Evolutionary conservation across 2,113 vertebrate genomes (phyloP).

Genomic region (Noctilio leporinus): DNA sequence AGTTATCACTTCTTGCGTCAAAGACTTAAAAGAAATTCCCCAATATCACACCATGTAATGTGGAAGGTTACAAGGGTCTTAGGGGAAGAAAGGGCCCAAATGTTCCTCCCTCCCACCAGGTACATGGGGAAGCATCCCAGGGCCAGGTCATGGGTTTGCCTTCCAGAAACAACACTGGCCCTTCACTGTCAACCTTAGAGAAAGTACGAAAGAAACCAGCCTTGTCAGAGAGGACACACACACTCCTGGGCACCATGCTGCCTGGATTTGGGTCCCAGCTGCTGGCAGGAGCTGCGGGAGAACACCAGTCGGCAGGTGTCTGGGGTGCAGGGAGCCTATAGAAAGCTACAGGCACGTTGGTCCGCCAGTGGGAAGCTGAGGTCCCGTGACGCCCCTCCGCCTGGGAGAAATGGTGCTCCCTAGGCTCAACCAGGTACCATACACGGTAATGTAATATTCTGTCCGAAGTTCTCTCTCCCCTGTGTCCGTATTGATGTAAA

Average conservation of each 20-base stretch:
- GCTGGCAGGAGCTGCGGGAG: neutral
- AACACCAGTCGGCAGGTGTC: neutral
- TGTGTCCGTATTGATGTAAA: slow-evolving; percentile 6
- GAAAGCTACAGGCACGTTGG: neutral
- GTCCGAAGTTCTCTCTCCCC: neutral
- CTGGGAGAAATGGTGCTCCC: neutral
- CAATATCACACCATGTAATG: neutral
- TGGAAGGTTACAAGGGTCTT: neutral
- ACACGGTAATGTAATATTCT: neutral
- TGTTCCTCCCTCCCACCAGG: neutral
- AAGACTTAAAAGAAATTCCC: neutral
- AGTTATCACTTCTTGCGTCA: neutral
- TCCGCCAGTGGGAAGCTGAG: neutral
- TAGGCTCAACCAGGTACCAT: neutral
- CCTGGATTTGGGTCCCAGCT: neutral
- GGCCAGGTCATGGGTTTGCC: neutral
- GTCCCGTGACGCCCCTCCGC: neutral
- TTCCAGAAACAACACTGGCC: neutral
- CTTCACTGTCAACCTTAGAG: neutral
- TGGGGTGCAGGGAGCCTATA: neutral
- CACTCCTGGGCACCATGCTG: neutral
- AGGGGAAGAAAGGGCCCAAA: neutral
- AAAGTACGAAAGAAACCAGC: neutral
- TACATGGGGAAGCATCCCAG: neutral
- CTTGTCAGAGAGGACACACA: neutral